Evolutionary conservation across 2,888 invertebrate species (phyloP), one percentile per base, ranked within the genome.

Genomic region (Bursaphelenchus okinawaensis): DNA sequence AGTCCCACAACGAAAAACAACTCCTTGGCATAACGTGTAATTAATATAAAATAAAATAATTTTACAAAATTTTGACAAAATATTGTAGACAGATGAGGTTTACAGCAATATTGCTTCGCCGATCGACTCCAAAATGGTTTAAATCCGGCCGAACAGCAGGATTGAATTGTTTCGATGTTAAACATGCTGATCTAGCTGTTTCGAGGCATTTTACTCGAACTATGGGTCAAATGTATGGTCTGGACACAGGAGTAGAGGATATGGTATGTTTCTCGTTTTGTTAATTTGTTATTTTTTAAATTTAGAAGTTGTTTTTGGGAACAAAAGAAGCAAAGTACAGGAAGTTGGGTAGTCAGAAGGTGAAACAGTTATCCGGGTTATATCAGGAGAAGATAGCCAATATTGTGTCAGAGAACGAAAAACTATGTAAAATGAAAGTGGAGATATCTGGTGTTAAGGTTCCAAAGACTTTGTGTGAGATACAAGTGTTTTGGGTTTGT

Each of bases 271-370:
- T 1, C 1, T n/a, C n/a, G n/a, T n/a, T 1, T 54, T 24, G 26
- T 54, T 12, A 19, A 54, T 54, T 54, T 1, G 16, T 24, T 4
- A 23, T 24, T n/a, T 26, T 56, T 27, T 52, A 19, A n/a, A n/a
- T 52, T 6, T 6, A 56, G 56, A 56, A 56, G 26, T 23, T 56
- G 20, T 24, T 56, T 4, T 27, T 56, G 26, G 20, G 16, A 56
- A 24, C 56, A n/a, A 56, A 60, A 8, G 50, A 58, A 28, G 7
- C 40, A 23, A 66, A 66, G 12, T 8, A 29, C 9, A 28, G 67
- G 23, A 40, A 57, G 9, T 27, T 67, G 28, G 64, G 65, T 40
- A 51, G 23, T 23, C 65, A 67, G 59, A 66, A 66, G 28, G 54
- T 58, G n/a, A 65, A 57, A 55, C 67, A 67, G 27, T 55, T 67